Conservation (phyloP, 1,140 invertebrate genomes). For the Thalassaphorura encarpata region DNA sequence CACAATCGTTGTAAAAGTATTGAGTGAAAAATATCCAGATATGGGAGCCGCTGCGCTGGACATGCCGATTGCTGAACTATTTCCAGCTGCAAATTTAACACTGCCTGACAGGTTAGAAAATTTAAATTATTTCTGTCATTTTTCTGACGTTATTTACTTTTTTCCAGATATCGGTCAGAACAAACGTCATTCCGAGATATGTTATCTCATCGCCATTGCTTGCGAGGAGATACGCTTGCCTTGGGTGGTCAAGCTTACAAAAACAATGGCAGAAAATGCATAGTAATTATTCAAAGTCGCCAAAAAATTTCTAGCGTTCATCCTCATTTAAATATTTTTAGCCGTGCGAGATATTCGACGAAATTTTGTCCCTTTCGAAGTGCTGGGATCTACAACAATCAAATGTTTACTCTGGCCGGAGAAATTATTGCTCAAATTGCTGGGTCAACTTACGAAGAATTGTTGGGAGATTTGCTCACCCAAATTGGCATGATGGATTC, state of each 20-base stretch:
- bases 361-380: slow-evolving; percentile 2
- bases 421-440: slow-evolving; percentile 7
- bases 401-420: not conserved
- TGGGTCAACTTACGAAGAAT: not conserved
- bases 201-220: slow-evolving; percentile 13
- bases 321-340: not conserved
- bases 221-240: not conserved
- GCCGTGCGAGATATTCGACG: slow-evolving; percentile 2
- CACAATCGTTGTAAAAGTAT: not conserved
- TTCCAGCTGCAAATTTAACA: slow-evolving; percentile 7
- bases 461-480: not conserved
- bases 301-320: not conserved
- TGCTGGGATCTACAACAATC: slow-evolving; percentile 3
- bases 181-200: slow-evolving; percentile 5
- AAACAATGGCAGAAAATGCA: not conserved
- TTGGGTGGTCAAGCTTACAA: not conserved
- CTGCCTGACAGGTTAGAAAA: no score
- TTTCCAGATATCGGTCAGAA: slow-evolving; percentile 12
- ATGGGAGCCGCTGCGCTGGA: slow-evolving; percentile 10
- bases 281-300: not conserved
- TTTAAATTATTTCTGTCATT: no score
- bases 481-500: slow-evolving; percentile 3
- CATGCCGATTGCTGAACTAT: slow-evolving; percentile 5
- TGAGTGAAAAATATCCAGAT: slow-evolving; percentile 6
- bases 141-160: no score